phyloP scores from a whole-genome alignment of 1,140 invertebrate genomes.

The Lepidurus couesii region DNA sequence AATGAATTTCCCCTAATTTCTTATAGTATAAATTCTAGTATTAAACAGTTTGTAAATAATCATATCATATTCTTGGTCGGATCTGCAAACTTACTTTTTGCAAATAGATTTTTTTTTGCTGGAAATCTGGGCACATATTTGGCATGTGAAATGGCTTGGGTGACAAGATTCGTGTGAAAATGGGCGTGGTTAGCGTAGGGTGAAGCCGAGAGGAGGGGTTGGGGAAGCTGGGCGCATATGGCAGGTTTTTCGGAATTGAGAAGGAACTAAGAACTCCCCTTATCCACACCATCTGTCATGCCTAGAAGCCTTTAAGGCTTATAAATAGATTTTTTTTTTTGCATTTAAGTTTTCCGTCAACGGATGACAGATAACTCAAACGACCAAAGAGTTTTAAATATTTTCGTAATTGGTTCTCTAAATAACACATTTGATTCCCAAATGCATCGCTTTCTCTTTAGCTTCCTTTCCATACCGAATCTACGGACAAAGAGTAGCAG shows the following conservation, averaged over 20 bases:
- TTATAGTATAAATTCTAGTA: no score
- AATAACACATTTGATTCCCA: background rate
- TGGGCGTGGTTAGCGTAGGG: background rate
- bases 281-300: background rate
- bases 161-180: slow-evolving; percentile 11
- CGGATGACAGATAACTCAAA: background rate
- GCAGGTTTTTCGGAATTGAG: background rate
- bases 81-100: no score
- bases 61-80: no score
- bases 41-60: no score
- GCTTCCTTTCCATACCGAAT: no score
- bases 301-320: background rate
- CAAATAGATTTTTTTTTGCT: no score
- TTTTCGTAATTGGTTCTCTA: background rate
- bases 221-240: background rate
- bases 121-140: no score
- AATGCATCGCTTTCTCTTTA: background rate
- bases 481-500: no score
- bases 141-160: background rate
- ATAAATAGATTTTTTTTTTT: background rate
- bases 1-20: no score
- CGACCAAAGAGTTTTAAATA: background rate
- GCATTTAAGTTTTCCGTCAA: background rate
- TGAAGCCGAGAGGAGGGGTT: background rate
- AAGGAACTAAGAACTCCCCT: background rate